Evolutionary conservation across 2,113 vertebrate species (phyloP).

Genomic region (Eurystomus gularis): DNA sequence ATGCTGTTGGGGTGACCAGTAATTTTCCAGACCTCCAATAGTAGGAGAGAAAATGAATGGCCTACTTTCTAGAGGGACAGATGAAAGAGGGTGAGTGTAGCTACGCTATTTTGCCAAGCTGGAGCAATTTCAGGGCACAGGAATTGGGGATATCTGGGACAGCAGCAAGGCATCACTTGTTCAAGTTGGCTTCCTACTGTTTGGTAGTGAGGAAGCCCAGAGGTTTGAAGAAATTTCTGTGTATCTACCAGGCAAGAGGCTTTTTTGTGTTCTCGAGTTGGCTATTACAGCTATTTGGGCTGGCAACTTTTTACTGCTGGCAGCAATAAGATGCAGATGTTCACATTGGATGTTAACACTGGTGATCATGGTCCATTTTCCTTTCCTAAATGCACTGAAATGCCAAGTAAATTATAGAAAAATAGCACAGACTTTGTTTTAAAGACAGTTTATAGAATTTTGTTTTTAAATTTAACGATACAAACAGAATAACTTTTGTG

Average conservation of each 20-base stretch:
- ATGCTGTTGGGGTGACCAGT: not conserved
- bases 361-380: not conserved
- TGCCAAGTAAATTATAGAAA: not conserved
- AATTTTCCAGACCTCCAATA: not conserved
- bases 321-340: conserved; percentile 19
- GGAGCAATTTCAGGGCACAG: not conserved
- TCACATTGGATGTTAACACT: not conserved
- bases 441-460: not conserved
- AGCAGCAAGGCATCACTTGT: not conserved
- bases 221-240: not conserved
- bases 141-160: not conserved
- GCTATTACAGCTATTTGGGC: not conserved
- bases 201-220: not conserved
- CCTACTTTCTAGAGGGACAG: not conserved
- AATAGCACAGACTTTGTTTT: not conserved
- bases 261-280: not conserved
- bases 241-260: not conserved
- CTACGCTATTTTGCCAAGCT: not conserved
- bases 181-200: not conserved
- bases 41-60: not conserved
- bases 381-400: not conserved
- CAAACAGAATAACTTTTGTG: not conserved
- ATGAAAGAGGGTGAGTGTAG: not conserved
- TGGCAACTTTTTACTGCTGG: conserved; percentile 2
- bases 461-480: not conserved